Base-by-base conservation (phyloP, 1,140 invertebrate species). In the Aculops lycopersici region DNA sequence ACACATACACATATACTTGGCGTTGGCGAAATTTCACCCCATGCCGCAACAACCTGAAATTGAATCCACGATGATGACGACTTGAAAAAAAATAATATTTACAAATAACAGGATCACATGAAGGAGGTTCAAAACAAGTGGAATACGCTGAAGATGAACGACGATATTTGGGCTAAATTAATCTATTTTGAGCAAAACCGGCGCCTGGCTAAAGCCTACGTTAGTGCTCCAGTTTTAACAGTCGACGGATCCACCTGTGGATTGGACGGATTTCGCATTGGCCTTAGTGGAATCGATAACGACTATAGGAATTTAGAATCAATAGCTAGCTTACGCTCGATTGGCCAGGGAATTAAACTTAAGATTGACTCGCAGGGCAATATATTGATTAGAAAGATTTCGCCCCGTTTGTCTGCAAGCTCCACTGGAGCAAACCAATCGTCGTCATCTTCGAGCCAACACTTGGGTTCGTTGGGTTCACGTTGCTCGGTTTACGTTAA, bases 131-230 rank as follows among this genome's bases (percentile, higher is more conserved):
- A 84, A 43, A 69, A 79, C 57, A 88, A 86, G 66, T 84, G 81
- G 77, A 75, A 74, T 45, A 76, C 81, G 8, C n/a, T 31, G 24
- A 8, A n/a, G 60, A 84, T 88, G 48, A 81, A 90, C 52, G 81
- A 88, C 53, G 81, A 88, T 60, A 90, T 88, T 50, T 90, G 81
- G 81, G 78, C 79, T 40, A 90, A 90, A 67, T 77, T 88, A 36
- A 84, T 88, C 51, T 78, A 86, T 38, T 72, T 88, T 51, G 81
- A 88, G 57, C 67, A 74, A 52, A 86, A 84, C 55, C 61, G 78
- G 48, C 65, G 80, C 43, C 76, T 90, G 35, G 81, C 81, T 37
- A 90, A 90, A 58, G 81, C 81, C 5, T 90, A 90, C 55, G 78
- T 80, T 42, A 63, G 81, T 39, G 78, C 79, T 21, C 78, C 79